These are phyloP conservation scores for Endotricha flammealis DNA, from an alignment of 2,888 invertebrate species.

Conservation along the genomic window DNA sequence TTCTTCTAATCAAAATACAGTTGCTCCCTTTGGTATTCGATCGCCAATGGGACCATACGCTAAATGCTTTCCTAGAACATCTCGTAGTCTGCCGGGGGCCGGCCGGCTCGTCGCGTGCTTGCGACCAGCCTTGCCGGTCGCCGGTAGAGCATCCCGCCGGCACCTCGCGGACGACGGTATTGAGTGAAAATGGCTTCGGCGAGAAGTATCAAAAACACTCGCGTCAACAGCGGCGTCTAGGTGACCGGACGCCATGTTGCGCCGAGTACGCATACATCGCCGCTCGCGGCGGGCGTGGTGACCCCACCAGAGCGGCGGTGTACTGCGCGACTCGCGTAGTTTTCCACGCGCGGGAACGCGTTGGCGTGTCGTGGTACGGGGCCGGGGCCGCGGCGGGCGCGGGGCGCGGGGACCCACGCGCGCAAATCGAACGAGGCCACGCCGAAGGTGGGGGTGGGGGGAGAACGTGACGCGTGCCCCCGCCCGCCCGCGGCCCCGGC, in stretches of 20 bases:
- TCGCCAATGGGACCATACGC: slow-evolving; percentile 51
- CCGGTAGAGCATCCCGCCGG: slow-evolving; percentile 27
- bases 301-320: slow-evolving; percentile 40
- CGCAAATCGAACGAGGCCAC: slow-evolving; percentile 76
- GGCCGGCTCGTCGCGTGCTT: slow-evolving; percentile 12
- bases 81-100: slow-evolving; percentile 35
- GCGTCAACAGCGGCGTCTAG: slow-evolving; percentile 38
- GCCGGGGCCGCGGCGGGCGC: slow-evolving; percentile 27
- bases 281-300: slow-evolving; percentile 22
- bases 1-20: slow-evolving; percentile 44
- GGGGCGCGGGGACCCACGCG: slow-evolving; percentile 46
- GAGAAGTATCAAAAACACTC: slow-evolving; percentile 52
- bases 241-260: slow-evolving; percentile 27
- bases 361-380: slow-evolving; percentile 55
- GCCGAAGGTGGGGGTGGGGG: slow-evolving; percentile 40
- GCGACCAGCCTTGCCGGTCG: neutral
- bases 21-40: slow-evolving; percentile 59
- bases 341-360: slow-evolving; percentile 59
- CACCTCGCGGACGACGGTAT: slow-evolving; percentile 48
- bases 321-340: slow-evolving; percentile 48
- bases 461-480: slow-evolving; percentile 36
- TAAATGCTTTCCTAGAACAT: slow-evolving; percentile 54
- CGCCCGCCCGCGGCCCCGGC: slow-evolving; percentile 34
- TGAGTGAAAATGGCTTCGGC: slow-evolving; percentile 49
- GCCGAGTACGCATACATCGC: slow-evolving; percentile 41